phyloP scores from a whole-genome alignment of 2,888 invertebrate genomes.

The Macrophya annulata region DNA sequence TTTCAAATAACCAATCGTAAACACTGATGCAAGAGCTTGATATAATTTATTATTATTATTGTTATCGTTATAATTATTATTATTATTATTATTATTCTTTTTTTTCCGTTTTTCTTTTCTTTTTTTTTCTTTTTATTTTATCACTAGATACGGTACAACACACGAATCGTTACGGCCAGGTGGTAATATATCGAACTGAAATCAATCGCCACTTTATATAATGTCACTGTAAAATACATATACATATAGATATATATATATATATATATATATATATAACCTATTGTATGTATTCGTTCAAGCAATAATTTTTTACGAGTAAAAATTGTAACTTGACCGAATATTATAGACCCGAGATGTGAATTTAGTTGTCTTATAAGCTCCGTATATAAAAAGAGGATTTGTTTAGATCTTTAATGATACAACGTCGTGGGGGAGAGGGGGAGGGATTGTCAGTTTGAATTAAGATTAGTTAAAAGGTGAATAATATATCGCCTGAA shows the following conservation, averaged over 20 bases:
- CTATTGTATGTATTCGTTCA: slow-evolving; percentile 18
- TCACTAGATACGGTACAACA: slow-evolving; percentile 73
- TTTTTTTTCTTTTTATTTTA: slow-evolving; percentile 56
- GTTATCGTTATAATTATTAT: slow-evolving; percentile 61
- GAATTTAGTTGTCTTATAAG: neutral
- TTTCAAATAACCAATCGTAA: slow-evolving; percentile 31
- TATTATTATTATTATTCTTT: neutral
- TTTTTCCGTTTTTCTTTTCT: neutral
- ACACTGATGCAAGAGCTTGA: slow-evolving; percentile 51
- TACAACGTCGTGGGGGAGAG: neutral
- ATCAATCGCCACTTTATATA: slow-evolving; percentile 24
- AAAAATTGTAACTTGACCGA: slow-evolving; percentile 33
- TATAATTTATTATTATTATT: slow-evolving; percentile 66
- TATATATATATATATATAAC: neutral
- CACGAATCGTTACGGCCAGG: slow-evolving; percentile 65
- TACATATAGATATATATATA: neutral
- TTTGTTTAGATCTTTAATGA: neutral
- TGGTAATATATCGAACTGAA: slow-evolving; percentile 17
- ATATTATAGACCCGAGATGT: neutral
- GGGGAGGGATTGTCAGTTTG: neutral
- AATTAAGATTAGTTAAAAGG: neutral
- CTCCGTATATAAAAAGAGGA: neutral
- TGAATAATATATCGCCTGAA: neutral
- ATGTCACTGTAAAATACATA: neutral
- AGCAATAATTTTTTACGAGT: slow-evolving; percentile 7